Evolutionary conservation across 1,140 invertebrate species (phyloP), one percentile per base, ranked within the genome.

Genomic region (Plutomurus gul): DNA sequence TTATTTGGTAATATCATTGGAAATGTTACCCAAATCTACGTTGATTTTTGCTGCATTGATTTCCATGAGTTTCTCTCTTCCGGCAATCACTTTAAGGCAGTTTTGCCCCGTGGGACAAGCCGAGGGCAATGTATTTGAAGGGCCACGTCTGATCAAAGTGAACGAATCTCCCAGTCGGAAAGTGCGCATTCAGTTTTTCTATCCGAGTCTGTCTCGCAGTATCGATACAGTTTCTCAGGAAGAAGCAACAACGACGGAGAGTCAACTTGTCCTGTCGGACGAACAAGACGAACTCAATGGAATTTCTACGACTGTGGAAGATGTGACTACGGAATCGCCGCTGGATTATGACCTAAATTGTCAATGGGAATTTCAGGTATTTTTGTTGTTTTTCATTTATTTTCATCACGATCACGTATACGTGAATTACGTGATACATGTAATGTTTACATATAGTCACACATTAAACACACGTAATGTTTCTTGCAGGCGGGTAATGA

Each of bases 341-440:
- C 16, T 20, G 5, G 30, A 46, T 49, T 43, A 22, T 22, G 78
- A 82, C 36, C 22, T 82, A 16, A 60, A 49, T 16, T 82, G 81
- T 25, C 81, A 82, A 70, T 82, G 81, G 81, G 76, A 79, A 39
- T 82, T 82, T 56, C 47, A 71, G 75, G 81, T 82, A 79, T 18
- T 71, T 25, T 71, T 36, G n/a, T n/a, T n/a, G n/a, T n/a, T n/a
- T n/a, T n/a, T n/a, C n/a, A n/a, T n/a, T n/a, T n/a, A n/a, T n/a
- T n/a, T n/a, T n/a, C n/a, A n/a, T n/a, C n/a, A 10, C 7, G 13
- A 22, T 8, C 11, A 11, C 20, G 20, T 20, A 8, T 8, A 56
- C 22, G 10, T 20, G 11, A 56, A 8, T 20, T 11, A 56, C 11
- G 10, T 16, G 22, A 22, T 22, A 56, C 20, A 22, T 8, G 51